Evolutionary conservation across 2,113 vertebrate genomes (phyloP), one percentile per base, ranked within the genome.

Genomic region (Mungos mungo): DNA sequence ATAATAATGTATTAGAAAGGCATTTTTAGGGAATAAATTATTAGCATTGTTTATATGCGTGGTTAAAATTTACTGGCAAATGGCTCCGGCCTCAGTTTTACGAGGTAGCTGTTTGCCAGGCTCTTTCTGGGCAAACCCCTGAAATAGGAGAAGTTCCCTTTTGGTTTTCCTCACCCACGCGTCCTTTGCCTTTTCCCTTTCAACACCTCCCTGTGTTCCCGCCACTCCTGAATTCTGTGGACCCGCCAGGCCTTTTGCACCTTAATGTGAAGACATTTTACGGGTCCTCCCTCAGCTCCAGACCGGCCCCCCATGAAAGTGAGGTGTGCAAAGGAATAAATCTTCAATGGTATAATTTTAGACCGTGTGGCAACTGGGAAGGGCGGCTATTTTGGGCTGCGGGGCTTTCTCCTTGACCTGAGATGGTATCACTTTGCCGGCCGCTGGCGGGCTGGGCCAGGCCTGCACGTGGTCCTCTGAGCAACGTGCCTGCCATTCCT

Each of bases 351-450:
- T 96, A 74, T 97, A 97, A 97, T 98, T 98, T 97, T 97, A 98
- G 97, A 95, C 27, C 79, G 74, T n/a, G 92, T 74, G 87, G 92
- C 97, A 97, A 96, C 98, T 94, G 95, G 93, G 93, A 35, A 95
- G 90, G 84, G 93, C 2, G 10, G 97, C 97, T 97, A 97, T 98
- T 98, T 98, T 88, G 79, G 95, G 97, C 93, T 27, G 14, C 31
- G 72, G 94, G 92, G 57, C 66, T 92, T 94, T 97, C 95, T 98
- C 97, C 98, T 98, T 98, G 98, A 98, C 98, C 98, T 68, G 96
- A 98, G 80, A 87, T 94, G 94, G 66, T 95, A 80, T 54, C 5
- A 35, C 85, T 76, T 60, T 18, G 79, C 91, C 60, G 60, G 84
- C 50, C 41, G 35, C 50, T 65, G 45, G 52, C 0, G 8, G 4